Conservation (phyloP, 1,140 invertebrate genomes). For the Pemphigus obesinymphae region DNA sequence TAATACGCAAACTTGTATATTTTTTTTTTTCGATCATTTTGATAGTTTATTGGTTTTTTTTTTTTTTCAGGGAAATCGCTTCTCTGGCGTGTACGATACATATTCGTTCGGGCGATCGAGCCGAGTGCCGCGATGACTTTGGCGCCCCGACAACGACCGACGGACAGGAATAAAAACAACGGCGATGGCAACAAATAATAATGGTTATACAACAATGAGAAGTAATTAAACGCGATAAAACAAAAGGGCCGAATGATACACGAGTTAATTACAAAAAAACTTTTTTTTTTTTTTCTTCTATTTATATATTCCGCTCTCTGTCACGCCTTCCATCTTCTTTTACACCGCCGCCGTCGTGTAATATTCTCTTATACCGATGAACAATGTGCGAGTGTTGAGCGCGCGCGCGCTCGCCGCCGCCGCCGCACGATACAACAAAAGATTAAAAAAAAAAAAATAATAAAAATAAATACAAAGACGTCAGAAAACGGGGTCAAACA, state of each 20-base stretch:
- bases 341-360: neutral
- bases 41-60: too few species aligned
- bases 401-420: neutral
- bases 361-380: conserved; percentile 1
- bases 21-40: too few species aligned
- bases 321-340: neutral
- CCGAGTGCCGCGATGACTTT: neutral
- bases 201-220: conserved; percentile 27
- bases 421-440: conserved; percentile 17
- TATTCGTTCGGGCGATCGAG: too few species aligned
- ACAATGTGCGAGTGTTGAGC: conserved; percentile 36
- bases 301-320: too few species aligned
- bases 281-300: neutral
- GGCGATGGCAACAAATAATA: neutral
- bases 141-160: neutral
- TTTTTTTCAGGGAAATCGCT: too few species aligned
- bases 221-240: conserved; percentile 39
- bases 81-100: too few species aligned
- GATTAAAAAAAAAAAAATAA: too few species aligned
- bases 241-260: conserved; percentile 37
- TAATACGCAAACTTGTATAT: too few species aligned
- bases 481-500: conserved; percentile 38
- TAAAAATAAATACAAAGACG: conserved; percentile 23
- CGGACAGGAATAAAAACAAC: neutral
- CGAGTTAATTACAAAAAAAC: conserved; percentile 29